Conservation (phyloP, 2,888 invertebrate genomes). For the Maniola hyperantus region DNA sequence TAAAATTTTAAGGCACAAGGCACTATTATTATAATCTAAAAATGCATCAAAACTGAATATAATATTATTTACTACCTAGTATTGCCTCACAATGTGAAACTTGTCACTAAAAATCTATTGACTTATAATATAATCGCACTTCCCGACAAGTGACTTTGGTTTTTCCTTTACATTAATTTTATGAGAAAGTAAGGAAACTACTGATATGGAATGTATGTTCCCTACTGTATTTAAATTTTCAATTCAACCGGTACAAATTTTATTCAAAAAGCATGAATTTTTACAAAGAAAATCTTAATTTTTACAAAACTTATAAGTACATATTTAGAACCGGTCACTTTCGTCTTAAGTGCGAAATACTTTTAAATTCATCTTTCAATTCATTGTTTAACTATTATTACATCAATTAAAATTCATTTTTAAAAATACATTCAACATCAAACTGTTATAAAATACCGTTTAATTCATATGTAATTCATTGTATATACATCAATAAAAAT, state of each 20-base stretch:
- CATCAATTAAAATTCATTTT: conserved; percentile 13
- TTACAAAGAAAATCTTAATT: neutral
- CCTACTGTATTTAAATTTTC: neutral
- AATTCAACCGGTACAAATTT: neutral
- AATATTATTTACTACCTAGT: neutral
- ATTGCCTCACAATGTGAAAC: neutral
- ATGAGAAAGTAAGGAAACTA: neutral
- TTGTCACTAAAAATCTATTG: conserved; percentile 20
- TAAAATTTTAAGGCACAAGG: conserved; percentile 35
- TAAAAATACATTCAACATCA: conserved; percentile 18
- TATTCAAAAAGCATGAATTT: neutral
- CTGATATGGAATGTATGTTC: conserved; percentile 8
- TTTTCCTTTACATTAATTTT: neutral
- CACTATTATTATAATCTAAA: conserved; percentile 17
- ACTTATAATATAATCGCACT: conserved; percentile 12
- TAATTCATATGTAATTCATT: conserved; percentile 4
- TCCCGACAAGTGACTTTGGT: neutral
- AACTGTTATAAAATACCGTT: neutral
- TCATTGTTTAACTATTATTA: neutral
- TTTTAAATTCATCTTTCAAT: conserved; percentile 4
- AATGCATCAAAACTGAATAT: neutral
- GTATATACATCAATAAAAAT: conserved; percentile 6
- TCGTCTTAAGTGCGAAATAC: neutral
- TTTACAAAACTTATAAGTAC: neutral
- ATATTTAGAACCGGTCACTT: neutral